Evolutionary conservation across 2,888 invertebrate species (phyloP).

Genomic region (Leucophenga montana): DNA sequence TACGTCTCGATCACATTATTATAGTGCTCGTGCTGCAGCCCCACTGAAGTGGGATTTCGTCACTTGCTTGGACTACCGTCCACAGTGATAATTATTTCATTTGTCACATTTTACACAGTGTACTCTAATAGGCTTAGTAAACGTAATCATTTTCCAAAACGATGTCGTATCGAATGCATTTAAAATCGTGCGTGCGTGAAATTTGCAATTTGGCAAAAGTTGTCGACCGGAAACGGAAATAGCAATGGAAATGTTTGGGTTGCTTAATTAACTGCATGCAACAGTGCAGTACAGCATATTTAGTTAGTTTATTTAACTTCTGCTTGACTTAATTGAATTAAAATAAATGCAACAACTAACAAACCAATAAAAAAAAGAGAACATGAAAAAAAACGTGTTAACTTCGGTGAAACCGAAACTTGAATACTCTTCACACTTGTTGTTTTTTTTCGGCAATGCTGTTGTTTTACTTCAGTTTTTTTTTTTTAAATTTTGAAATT

Average conservation of each 20-base stretch:
- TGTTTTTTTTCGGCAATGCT: no score
- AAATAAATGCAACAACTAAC: slow-evolving; percentile 24
- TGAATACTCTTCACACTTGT: no score
- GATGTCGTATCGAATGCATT: not conserved
- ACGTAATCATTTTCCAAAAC: slow-evolving; percentile 51
- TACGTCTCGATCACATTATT: no score
- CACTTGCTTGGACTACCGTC: no score
- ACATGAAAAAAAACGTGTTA: not conserved
- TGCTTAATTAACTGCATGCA: not conserved
- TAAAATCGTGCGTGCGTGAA: slow-evolving; percentile 47
- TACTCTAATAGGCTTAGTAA: not conserved
- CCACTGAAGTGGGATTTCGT: no score
- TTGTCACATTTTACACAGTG: not conserved
- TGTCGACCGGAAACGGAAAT: slow-evolving; percentile 39
- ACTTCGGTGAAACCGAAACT: no score
- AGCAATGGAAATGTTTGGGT: slow-evolving; percentile 37
- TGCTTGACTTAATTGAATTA: slow-evolving; percentile 50
- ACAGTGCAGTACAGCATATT: not conserved
- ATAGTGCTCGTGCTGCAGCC: no score
- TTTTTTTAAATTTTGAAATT: no score
- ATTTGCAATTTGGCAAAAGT: slow-evolving; percentile 49
- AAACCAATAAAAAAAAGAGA: not conserved
- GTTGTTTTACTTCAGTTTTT: no score
- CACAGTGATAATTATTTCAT: no score
- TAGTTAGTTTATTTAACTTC: slow-evolving; percentile 40